Percentiles rank a stretch among this genome's conserved stretches.
phyloP scores from a whole-genome alignment of 1,140 invertebrate genomes.

The Myzus persicae region DNA sequence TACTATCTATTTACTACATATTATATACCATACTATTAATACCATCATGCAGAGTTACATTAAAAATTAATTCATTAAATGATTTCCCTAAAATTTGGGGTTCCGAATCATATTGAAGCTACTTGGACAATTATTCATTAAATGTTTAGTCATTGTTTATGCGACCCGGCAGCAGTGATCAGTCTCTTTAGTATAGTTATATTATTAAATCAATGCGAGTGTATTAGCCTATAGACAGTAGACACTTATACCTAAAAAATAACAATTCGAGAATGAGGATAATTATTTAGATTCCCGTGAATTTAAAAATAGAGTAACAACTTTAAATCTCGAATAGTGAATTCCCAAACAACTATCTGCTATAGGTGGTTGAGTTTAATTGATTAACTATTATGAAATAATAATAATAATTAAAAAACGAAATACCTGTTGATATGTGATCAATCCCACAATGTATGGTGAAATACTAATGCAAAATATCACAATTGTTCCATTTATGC shows the following conservation, averaged over 20 bases:
- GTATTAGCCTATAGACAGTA: neutral
- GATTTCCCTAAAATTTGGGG: no score
- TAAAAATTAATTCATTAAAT: no score
- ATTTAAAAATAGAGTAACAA: neutral
- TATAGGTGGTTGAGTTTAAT: neutral
- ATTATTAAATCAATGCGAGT: neutral
- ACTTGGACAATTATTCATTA: no score
- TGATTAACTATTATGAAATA: no score
- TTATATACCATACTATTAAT: neutral
- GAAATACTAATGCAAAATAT: slow-evolving; percentile 69
- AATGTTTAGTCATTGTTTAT: no score
- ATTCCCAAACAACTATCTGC: neutral
- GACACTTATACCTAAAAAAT: neutral
- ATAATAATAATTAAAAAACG: no score
- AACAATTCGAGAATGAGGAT: neutral
- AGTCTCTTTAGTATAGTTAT: neutral
- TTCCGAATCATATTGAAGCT: no score
- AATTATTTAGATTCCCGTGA: neutral
- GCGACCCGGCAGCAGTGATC: no score
- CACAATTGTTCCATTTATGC: slow-evolving; percentile 69
- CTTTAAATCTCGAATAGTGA: neutral
- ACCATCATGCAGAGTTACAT: neutral
- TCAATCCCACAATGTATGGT: slow-evolving; percentile 69
- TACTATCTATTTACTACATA: no score
- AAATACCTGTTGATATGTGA: slow-evolving; percentile 71